These are phyloP conservation scores for Andricus quercusramuli DNA, from an alignment of 2,888 invertebrate species.

Conservation along the genomic window DNA sequence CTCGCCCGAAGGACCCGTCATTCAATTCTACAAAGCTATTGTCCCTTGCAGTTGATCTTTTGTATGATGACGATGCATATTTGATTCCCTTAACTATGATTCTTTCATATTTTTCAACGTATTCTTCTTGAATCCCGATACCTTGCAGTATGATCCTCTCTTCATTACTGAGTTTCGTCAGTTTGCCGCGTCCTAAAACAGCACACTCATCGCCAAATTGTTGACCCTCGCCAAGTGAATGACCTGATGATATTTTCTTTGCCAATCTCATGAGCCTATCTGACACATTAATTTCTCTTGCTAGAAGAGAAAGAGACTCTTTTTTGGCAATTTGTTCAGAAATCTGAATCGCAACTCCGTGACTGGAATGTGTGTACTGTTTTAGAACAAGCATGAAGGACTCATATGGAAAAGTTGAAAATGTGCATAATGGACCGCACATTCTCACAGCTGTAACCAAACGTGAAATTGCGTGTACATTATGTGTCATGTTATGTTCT, in stretches of 20 bases:
- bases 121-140: too few relatives aligned
- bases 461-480: conserved; percentile 15
- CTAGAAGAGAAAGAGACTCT: too few relatives aligned
- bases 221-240: too few relatives aligned
- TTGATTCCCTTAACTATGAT: too few relatives aligned
- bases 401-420: conserved; percentile 27
- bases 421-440: conserved; percentile 24
- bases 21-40: conserved; percentile 11
- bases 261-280: background rate
- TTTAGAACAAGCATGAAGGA: conserved; percentile 8
- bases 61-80: conserved; percentile 7
- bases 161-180: too few relatives aligned
- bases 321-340: background rate
- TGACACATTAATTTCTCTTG: background rate
- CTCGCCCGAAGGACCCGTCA: too few relatives aligned
- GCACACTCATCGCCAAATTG: too few relatives aligned
- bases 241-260: too few relatives aligned
- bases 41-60: conserved; percentile 20
- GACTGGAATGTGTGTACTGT: conserved; percentile 19
- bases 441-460: conserved; percentile 19
- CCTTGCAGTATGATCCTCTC: too few relatives aligned
- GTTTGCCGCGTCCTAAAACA: too few relatives aligned
- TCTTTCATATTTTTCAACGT: too few relatives aligned
- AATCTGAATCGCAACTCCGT: conserved; percentile 32
- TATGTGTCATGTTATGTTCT: conserved; percentile 10